Evolutionary conservation across 2,113 vertebrate species (phyloP).

Genomic region (Spheniscus mendiculus): DNA sequence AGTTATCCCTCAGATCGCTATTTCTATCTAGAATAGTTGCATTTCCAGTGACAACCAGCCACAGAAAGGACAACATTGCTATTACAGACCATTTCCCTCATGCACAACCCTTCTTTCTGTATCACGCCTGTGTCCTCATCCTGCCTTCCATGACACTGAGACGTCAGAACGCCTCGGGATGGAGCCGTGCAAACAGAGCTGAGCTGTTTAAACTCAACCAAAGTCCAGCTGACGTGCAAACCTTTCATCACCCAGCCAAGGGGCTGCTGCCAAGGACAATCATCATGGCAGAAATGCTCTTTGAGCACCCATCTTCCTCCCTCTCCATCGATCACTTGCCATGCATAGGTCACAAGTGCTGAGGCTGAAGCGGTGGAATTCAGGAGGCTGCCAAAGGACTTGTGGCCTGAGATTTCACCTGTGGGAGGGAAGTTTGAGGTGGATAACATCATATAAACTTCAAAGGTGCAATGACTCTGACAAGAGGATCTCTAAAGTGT

Average conservation of each 20-base stretch:
- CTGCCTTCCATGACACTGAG: not conserved
- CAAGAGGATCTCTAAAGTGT: not conserved
- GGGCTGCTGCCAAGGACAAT: not conserved
- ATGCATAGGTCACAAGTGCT: rapidly evolving
- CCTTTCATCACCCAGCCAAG: not conserved
- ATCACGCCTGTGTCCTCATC: rapidly evolving
- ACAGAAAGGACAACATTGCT: not conserved
- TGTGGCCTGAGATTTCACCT: not conserved
- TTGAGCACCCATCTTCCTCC: not conserved
- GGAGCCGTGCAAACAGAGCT: not conserved
- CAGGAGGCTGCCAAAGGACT: not conserved
- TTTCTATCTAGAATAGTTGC: not conserved
- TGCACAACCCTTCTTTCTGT: not conserved
- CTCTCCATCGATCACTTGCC: rapidly evolving
- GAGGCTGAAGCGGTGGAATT: not conserved
- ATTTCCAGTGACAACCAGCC: not conserved
- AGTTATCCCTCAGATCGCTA: not conserved
- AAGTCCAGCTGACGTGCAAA: not conserved
- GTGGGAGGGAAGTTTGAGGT: not conserved
- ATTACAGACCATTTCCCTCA: not conserved
- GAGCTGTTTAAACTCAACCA: not conserved
- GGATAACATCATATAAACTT: not conserved
- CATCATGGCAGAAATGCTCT: rapidly evolving
- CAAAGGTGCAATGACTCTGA: rapidly evolving
- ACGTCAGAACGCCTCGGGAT: rapidly evolving